Evolutionary conservation across 2,797 vertebrate species (phyloP).

Genomic region (Myotis daubentonii): DNA sequence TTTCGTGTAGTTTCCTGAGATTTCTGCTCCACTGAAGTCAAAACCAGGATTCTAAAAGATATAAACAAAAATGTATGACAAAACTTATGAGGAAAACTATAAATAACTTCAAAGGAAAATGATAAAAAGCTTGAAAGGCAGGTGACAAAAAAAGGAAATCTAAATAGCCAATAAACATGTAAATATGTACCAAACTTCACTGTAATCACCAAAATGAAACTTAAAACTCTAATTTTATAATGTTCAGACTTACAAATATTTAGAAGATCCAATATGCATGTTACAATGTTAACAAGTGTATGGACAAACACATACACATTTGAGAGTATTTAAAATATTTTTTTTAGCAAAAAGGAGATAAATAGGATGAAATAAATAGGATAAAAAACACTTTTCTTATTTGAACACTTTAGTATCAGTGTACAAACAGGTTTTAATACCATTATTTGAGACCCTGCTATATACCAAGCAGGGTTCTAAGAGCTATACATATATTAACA

Average conservation of each 20-base stretch:
- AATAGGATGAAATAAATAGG: no score
- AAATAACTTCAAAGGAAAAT: conserved; percentile 24
- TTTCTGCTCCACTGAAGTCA: conserved; percentile 99
- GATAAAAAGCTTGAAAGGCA: neutral
- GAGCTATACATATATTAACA: neutral
- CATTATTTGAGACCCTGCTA: neutral
- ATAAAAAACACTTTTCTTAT: no score
- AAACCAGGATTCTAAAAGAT: conserved; percentile 95
- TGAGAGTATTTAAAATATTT: no score
- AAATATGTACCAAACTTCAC: neutral
- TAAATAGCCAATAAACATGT: conserved; percentile 1
- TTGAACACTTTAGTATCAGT: neutral
- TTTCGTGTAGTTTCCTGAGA: conserved; percentile 96
- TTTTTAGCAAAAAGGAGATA: no score
- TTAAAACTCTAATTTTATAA: conserved; percentile 19
- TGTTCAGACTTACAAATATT: conserved; percentile 20
- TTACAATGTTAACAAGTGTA: neutral
- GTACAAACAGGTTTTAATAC: neutral
- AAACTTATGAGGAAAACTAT: conserved; percentile 14
- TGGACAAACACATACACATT: neutral
- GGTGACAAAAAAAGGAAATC: neutral
- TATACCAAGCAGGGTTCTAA: neutral
- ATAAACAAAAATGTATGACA: conserved; percentile 6
- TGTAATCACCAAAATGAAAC: neutral
- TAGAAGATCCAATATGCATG: neutral